Conservation (phyloP, 2,797 vertebrate genomes). For the Myripristis jacobus region DNA sequence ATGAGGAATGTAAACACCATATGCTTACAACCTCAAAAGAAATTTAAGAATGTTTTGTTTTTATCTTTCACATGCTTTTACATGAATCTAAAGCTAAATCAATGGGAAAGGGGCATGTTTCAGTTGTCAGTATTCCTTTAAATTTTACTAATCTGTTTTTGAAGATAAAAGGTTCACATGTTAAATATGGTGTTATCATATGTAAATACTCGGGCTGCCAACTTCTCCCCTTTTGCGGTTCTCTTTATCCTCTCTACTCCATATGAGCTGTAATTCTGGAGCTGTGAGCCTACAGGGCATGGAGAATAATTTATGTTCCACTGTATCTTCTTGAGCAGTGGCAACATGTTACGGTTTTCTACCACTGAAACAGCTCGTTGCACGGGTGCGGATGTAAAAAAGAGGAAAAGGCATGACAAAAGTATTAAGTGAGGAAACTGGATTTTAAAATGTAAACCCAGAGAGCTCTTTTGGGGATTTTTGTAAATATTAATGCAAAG, state of each 20-base stretch:
- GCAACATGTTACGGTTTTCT: slow-evolving; percentile 31
- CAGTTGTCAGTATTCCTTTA: slow-evolving; percentile 7
- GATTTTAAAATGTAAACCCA: slow-evolving; percentile 64
- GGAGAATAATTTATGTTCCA: slow-evolving; percentile 63
- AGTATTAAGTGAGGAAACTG: slow-evolving; percentile 64
- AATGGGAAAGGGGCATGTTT: too few relatives aligned
- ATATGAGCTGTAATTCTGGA: slow-evolving; percentile 49
- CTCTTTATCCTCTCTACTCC: slow-evolving; percentile 58
- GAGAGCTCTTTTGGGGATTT: slow-evolving; percentile 44
- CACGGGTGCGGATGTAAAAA: slow-evolving; percentile 33
- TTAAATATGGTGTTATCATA: slow-evolving; percentile 49
- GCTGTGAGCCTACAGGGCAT: slow-evolving; percentile 58
- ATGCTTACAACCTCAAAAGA: too few relatives aligned
- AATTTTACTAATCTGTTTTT: slow-evolving; percentile 23
- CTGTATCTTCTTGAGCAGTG: slow-evolving; percentile 51
- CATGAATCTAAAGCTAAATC: too few relatives aligned
- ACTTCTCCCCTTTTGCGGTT: slow-evolving; percentile 52
- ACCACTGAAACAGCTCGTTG: slow-evolving; percentile 51
- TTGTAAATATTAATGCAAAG: slow-evolving; percentile 64
- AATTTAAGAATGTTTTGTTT: too few relatives aligned
- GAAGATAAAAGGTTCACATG: slow-evolving; percentile 41
- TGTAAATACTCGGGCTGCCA: slow-evolving; percentile 47
- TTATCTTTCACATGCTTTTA: too few relatives aligned
- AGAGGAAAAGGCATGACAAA: slow-evolving; percentile 53
- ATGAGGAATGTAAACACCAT: too few relatives aligned